Conservation (phyloP, 2,888 invertebrate species). For the Nowickia ferox region DNA sequence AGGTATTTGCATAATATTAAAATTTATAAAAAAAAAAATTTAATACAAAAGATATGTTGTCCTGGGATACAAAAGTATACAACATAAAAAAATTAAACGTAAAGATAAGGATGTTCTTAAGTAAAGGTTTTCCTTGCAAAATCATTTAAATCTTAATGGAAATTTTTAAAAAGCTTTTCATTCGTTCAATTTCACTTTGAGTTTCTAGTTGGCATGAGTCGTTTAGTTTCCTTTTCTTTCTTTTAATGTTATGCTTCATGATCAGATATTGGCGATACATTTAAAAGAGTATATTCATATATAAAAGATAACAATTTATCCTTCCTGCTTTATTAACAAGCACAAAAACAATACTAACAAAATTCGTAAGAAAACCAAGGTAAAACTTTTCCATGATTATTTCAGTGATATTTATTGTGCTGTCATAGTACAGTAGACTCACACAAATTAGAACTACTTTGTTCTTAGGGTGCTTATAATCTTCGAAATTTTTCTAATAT, state of each 20-base stretch:
- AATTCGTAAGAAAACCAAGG: too few relatives aligned
- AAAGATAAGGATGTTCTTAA: constrained; percentile 1
- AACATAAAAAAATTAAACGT: not conserved
- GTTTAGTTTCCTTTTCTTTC: not conserved
- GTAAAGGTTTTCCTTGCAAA: constrained; percentile 35
- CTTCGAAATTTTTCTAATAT: too few relatives aligned
- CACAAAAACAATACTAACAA: not conserved
- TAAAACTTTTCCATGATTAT: too few relatives aligned
- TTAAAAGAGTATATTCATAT: constrained; percentile 21
- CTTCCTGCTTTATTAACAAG: not conserved
- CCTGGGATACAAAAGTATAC: not conserved
- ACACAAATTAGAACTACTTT: too few relatives aligned
- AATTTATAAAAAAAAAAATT: not conserved
- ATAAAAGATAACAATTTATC: not conserved
- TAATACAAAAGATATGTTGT: not conserved
- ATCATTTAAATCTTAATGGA: constrained; percentile 52
- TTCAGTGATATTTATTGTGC: too few relatives aligned
- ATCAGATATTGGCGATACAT: not conserved
- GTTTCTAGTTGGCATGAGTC: constrained; percentile 16
- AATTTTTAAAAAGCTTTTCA: constrained; percentile 30
- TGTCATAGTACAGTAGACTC: too few relatives aligned
- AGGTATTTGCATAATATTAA: not conserved
- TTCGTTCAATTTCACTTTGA: constrained; percentile 34
- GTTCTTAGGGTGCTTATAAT: too few relatives aligned
- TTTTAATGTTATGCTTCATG: constrained; percentile 55